Base-by-base conservation (phyloP, 2,888 invertebrate genomes). In the Cheilosia grossa region DNA sequence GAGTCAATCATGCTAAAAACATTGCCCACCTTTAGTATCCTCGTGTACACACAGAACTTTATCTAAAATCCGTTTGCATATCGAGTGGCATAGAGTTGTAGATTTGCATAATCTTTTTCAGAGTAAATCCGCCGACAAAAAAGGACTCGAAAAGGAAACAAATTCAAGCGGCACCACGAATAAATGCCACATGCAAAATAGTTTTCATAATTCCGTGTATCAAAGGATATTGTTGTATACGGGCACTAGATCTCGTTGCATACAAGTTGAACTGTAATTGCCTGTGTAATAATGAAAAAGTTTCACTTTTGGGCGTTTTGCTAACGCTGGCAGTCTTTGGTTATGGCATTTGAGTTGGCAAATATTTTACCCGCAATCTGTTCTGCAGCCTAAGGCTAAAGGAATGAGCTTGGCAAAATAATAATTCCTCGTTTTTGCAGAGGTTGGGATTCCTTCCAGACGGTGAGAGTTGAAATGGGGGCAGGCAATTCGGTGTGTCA, bases 1-100 rank as follows among this genome's bases (percentile, higher is more conserved):
- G 44, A 69, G 67, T 69, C 67, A 79, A 69, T 73, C 69, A 74
- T 63, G 49, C 47, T 51, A 67, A 47, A 54, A 33, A 44, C 30
- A 7, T 10, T 27, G 9, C 51, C 21, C 58, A 44, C 54, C 47
- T n/a, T 17, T 37, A 24, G n/a, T 17, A 33, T 5, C 51, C 53
- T 15, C 13, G 33, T 40, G 17, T n/a, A 72, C 40, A 58, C 2
- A 7, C 30, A 30, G 44, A 21, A 49, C 54, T 19, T 53, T 56
- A 75, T 80, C 69, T 74, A 47, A 61, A 74, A 83, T 64, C 69
- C 80, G 74, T 83, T 83, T 74, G 80, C 83, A 83, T 83, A 83
- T 83, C 83, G 80, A 83, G 74, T 74, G 74, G 42, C 64, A 70
- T 44, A 42, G 27, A 59, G 30, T 15, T 13, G 2, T 49, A 64